A percentile compares a stretch with the other conserved stretches of the same genome.
Evolutionary conservation across 2,797 vertebrate species (phyloP).

Genomic region (Amphiprion clarkii): DNA sequence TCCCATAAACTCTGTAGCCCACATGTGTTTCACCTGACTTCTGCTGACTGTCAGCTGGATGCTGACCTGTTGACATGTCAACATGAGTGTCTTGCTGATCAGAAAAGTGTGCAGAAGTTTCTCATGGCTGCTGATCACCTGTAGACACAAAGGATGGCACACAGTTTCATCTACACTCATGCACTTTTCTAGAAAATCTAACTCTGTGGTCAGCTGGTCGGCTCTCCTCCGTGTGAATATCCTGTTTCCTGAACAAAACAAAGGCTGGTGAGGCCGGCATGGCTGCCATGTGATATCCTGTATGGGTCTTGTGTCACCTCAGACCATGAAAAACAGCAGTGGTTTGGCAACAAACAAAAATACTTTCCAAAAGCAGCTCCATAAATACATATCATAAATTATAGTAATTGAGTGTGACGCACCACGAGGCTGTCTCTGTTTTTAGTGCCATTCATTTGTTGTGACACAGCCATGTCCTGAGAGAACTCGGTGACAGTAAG

Average conservation of each 20-base stretch:
- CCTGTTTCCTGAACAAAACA: conserved; percentile 85
- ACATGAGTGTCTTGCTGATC: conserved; percentile 41
- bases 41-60: conserved; percentile 46
- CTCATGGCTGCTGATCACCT: not conserved
- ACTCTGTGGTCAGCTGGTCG: conserved; percentile 40
- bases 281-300: conserved; percentile 79
- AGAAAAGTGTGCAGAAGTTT: conserved; percentile 31
- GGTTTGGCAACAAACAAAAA: not conserved
- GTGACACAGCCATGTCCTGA: conserved; percentile 14
- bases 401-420: not conserved
- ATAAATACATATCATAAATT: not conserved
- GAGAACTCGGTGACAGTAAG: conserved; percentile 36
- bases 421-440: not conserved
- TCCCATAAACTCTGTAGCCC: not conserved
- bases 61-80: conserved; percentile 65
- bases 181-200: not conserved
- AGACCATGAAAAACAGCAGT: conserved; percentile 23
- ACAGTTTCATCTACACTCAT: not conserved
- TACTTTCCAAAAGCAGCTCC: not conserved
- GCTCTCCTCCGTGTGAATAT: conserved; percentile 75
- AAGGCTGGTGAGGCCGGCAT: conserved; percentile 79
- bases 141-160: not conserved
- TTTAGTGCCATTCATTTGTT: conserved; percentile 8
- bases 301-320: conserved; percentile 56
- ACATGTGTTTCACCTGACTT: conserved; percentile 14